These are phyloP conservation scores for Mactra quadrangularis DNA, from an alignment of 1,140 invertebrate genomes.

Conservation along the genomic window DNA sequence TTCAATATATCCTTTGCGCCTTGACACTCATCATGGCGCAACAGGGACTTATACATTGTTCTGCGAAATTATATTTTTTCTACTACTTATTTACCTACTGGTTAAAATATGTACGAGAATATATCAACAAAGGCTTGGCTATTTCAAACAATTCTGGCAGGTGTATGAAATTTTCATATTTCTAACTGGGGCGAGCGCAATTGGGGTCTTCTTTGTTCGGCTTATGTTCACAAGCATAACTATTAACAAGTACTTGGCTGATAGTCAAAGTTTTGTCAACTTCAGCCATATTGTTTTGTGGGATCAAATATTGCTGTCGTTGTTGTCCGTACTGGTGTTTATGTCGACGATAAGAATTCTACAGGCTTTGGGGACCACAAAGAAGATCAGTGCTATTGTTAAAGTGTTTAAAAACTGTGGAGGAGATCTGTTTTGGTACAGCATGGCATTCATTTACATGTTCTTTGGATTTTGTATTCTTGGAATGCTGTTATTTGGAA, in stretches of 20 bases:
- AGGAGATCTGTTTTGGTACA: constrained; percentile 47
- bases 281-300: constrained; percentile 67
- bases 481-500: constrained; percentile 52
- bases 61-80: constrained; percentile 53
- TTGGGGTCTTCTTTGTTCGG: constrained; percentile 39
- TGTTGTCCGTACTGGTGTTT: constrained; percentile 58
- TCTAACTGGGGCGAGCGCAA: neutral
- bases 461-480: constrained; percentile 38
- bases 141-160: constrained; percentile 65
- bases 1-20: constrained; percentile 50
- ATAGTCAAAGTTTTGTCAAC: constrained; percentile 61
- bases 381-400: constrained; percentile 46
- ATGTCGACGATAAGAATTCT: constrained; percentile 62
- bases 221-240: constrained; percentile 11
- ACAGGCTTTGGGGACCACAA: constrained; percentile 60
- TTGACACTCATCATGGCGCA: constrained; percentile 35
- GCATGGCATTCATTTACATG: constrained; percentile 46
- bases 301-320: constrained; percentile 50
- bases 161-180: constrained; percentile 50
- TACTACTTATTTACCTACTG: constrained; percentile 38
- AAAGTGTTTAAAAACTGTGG: constrained; percentile 49
- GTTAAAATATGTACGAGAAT: constrained; percentile 43
- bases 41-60: constrained; percentile 34
- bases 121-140: constrained; percentile 27
- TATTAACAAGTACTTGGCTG: constrained; percentile 44